Evolutionary conservation across 2,797 vertebrate genomes (phyloP).

Genomic region (Pseudocheirus occidentalis): DNA sequence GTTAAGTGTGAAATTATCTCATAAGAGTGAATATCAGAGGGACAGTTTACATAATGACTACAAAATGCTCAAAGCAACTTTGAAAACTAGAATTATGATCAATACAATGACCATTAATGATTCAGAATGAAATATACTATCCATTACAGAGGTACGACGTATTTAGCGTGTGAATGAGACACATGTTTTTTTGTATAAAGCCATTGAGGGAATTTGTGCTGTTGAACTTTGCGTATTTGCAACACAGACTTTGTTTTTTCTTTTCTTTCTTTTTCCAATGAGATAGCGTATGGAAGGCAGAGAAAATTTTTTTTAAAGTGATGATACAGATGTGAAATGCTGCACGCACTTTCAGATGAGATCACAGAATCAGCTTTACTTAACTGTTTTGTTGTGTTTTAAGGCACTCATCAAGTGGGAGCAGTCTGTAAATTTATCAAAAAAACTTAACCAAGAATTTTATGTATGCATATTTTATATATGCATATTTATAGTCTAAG

Average conservation of each 20-base stretch:
- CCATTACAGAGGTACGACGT: not conserved
- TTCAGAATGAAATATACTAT: not conserved
- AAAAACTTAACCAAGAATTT: not conserved
- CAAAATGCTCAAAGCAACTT: not conserved
- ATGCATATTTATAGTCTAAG: not conserved
- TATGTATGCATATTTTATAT: not conserved
- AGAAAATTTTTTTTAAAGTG: not conserved
- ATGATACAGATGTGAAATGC: not conserved
- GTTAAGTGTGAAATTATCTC: not conserved
- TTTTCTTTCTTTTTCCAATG: not conserved
- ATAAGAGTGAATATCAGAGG: not conserved
- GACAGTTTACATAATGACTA: not conserved
- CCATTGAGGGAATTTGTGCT: not conserved
- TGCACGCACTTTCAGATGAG: not conserved
- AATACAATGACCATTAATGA: not conserved
- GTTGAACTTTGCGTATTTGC: not conserved
- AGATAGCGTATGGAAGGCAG: not conserved
- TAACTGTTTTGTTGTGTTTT: not conserved
- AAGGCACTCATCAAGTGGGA: not conserved
- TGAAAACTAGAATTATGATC: not conserved
- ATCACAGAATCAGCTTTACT: not conserved
- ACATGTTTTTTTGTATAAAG: not conserved
- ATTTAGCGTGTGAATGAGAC: not conserved
- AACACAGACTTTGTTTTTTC: not conserved
- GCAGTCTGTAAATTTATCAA: not conserved